Conservation (phyloP, 2,888 invertebrate genomes). For the Agonopterix arenella region DNA sequence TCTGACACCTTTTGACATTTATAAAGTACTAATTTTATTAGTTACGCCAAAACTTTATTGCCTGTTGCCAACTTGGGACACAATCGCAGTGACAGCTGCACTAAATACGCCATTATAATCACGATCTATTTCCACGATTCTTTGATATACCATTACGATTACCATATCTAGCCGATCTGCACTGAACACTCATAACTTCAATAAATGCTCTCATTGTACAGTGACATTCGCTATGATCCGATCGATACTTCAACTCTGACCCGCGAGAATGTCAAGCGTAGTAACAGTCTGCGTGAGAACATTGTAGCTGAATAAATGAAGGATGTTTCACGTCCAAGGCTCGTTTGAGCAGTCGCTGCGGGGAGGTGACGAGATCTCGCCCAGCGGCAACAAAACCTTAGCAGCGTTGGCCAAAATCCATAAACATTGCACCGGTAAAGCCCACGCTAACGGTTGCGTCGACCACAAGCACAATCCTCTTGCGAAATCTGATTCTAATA, state of each 20-base stretch:
- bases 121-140: constrained; percentile 38
- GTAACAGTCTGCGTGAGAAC: constrained; percentile 38
- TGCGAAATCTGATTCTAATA: constrained; percentile 65
- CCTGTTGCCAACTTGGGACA: not conserved
- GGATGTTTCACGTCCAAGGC: constrained; percentile 73
- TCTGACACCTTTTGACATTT: constrained; percentile 5
- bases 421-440: constrained; percentile 84
- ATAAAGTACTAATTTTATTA: not conserved
- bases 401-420: constrained; percentile 79
- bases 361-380: constrained; percentile 64
- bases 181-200: constrained; percentile 40
- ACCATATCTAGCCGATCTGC: constrained; percentile 50
- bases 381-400: constrained; percentile 67
- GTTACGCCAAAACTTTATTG: not conserved
- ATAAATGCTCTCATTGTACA: constrained; percentile 50
- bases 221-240: constrained; percentile 53
- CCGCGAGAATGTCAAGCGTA: constrained; percentile 51
- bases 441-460: constrained; percentile 84
- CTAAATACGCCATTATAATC: constrained; percentile 16
- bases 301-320: constrained; percentile 33
- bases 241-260: constrained; percentile 44
- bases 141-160: constrained; percentile 28
- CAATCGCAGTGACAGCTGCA: not conserved
- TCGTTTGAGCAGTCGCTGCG: constrained; percentile 78
- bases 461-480: constrained; percentile 68